A percentile compares a stretch with the other conserved stretches of the same genome.
Conservation (phyloP, 2,888 invertebrate genomes). For the Meandrusa payeni region DNA sequence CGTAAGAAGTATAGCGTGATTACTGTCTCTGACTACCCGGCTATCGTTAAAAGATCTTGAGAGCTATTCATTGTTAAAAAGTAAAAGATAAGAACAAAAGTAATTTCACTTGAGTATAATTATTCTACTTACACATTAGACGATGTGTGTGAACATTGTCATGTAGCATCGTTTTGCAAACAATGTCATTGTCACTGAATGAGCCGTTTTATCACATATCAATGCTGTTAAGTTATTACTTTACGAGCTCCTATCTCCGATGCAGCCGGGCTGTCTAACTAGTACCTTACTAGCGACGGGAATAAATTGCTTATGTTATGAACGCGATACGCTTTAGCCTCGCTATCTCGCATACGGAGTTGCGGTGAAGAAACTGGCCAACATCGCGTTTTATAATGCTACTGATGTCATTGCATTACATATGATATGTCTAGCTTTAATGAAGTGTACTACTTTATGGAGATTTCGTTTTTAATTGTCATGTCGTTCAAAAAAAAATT, state of each 20-base stretch:
- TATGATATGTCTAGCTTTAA: too few relatives aligned
- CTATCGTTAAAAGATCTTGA: too few relatives aligned
- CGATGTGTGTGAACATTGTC: slow-evolving; percentile 14
- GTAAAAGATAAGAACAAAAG: too few relatives aligned
- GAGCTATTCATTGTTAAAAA: too few relatives aligned
- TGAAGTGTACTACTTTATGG: too few relatives aligned
- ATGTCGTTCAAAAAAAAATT: neutral
- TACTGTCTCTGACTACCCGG: too few relatives aligned
- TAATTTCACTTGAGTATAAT: too few relatives aligned
- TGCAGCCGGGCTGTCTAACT: slow-evolving; percentile 63
- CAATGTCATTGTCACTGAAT: slow-evolving; percentile 47
- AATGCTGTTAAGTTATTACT: slow-evolving; percentile 54
- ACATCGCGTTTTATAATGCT: neutral
- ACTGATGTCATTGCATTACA: too few relatives aligned
- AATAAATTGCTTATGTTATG: slow-evolving; percentile 37
- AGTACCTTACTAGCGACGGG: slow-evolving; percentile 47
- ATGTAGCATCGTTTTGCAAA: slow-evolving; percentile 27
- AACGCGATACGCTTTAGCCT: slow-evolving; percentile 3
- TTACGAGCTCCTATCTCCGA: slow-evolving; percentile 35
- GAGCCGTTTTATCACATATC: slow-evolving; percentile 57
- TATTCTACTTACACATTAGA: too few relatives aligned
- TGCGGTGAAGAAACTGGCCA: neutral
- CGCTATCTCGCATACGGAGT: slow-evolving; percentile 3
- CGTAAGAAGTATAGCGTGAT: too few relatives aligned
- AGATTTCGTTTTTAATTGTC: too few relatives aligned